Evolutionary conservation across 1,140 invertebrate genomes (phyloP).

Genomic region (Zaprionus lachaisei): DNA sequence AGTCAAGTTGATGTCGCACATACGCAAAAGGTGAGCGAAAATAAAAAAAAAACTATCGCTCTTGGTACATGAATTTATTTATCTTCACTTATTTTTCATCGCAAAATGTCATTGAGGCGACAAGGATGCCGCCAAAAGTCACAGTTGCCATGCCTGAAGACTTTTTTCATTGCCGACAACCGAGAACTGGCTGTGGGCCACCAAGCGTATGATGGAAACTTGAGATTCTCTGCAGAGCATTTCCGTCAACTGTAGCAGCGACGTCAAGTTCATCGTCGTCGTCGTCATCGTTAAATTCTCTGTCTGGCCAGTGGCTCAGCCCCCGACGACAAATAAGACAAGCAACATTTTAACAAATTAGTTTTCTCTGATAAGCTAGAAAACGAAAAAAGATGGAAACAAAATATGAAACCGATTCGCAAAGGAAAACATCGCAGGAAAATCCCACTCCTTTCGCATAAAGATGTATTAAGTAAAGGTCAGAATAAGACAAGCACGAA

Average conservation of each 20-base stretch:
- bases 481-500: too few species aligned
- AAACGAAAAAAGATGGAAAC: slow-evolving; percentile 7
- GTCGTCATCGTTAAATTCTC: slow-evolving; percentile 22
- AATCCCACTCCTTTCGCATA: too few species aligned
- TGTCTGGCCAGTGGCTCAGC: slow-evolving; percentile 6
- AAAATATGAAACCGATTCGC: slow-evolving; percentile 6
- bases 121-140: slow-evolving; percentile 59
- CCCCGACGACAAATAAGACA: slow-evolving; percentile 65
- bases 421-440: not conserved
- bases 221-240: slow-evolving; percentile 42
- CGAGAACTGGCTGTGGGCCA: slow-evolving; percentile 19
- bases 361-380: slow-evolving; percentile 64
- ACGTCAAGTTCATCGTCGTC: slow-evolving; percentile 35
- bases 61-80: slow-evolving; percentile 62
- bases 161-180: slow-evolving; percentile 6
- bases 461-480: too few species aligned
- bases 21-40: slow-evolving; percentile 12
- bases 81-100: slow-evolving; percentile 57
- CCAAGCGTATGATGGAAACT: slow-evolving; percentile 64
- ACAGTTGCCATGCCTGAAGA: slow-evolving; percentile 28
- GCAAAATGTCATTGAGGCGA: slow-evolving; percentile 54
- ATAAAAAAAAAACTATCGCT: slow-evolving; percentile 16
- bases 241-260: slow-evolving; percentile 39
- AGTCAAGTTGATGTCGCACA: slow-evolving; percentile 56
- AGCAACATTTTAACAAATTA: slow-evolving; percentile 76